phyloP scores from a whole-genome alignment of 2,113 vertebrate species.

The Leptodactylus fuscus region DNA sequence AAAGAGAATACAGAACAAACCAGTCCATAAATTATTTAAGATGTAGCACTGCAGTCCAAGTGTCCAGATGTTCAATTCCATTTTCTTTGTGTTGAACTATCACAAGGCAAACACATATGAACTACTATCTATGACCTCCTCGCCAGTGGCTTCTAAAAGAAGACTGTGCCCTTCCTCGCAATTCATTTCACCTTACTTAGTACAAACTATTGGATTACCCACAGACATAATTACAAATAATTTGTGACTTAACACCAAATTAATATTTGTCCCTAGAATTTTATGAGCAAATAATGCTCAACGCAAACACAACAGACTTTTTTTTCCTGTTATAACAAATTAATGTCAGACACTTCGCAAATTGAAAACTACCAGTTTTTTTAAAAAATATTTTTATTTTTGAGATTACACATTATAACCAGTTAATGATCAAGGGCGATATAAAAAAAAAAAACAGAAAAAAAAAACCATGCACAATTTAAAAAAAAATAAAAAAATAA shows the following conservation, averaged over 20 bases:
- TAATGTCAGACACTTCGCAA: no score
- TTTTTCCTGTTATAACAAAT: no score
- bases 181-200: neutral
- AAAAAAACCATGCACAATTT: no score
- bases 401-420: no score
- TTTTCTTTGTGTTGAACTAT: neutral
- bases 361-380: no score
- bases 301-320: no score
- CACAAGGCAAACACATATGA: neutral
- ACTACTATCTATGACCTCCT: slow-evolving; percentile 13
- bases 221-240: neutral
- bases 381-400: no score
- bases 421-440: no score
- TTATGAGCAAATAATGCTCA: neutral
- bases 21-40: slow-evolving; percentile 58
- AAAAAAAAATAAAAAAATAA: no score
- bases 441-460: no score
- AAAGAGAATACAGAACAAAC: slow-evolving; percentile 60
- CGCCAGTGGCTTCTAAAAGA: neutral
- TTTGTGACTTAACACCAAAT: neutral
- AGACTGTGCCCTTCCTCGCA: neutral
- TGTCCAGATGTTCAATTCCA: slow-evolving; percentile 62
- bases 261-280: no score
- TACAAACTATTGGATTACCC: neutral
- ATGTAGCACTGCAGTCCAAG: slow-evolving; percentile 65